Conservation (phyloP, 2,888 invertebrate species). For the Eristalinus sepulchralis region DNA sequence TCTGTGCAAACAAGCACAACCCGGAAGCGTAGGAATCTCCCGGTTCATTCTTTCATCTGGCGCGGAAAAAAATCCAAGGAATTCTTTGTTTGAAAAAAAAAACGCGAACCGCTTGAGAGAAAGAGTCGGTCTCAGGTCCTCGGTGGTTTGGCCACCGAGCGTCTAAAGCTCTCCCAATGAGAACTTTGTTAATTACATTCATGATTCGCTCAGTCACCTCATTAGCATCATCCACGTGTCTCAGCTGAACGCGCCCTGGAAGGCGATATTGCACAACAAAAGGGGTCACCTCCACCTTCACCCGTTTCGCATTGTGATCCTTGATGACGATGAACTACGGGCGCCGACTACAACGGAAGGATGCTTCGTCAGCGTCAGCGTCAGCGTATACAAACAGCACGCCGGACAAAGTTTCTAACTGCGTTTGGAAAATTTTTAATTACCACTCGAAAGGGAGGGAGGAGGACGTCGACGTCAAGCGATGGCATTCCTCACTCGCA, state of each 20-base stretch:
- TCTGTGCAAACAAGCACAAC: neutral
- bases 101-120: neutral
- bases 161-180: no score
- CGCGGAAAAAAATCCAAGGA: neutral
- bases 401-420: constrained; percentile 53
- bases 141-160: no score
- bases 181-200: constrained; percentile 47
- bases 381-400: constrained; percentile 9
- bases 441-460: constrained; percentile 44
- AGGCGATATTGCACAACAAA: neutral
- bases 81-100: neutral
- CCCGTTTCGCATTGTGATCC: neutral
- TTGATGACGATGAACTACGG: neutral
- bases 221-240: constrained; percentile 45
- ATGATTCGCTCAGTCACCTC: constrained; percentile 41
- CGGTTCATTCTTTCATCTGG: neutral
- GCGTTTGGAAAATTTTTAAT: constrained; percentile 64
- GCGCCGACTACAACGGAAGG: neutral
- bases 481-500: constrained; percentile 25
- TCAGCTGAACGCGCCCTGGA: constrained; percentile 6
- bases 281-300: neutral
- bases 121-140: no score
- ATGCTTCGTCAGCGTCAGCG: neutral
- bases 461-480: neutral
- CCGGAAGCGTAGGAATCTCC: neutral